phyloP scores from a whole-genome alignment of 1,140 invertebrate species.

The Bemisia tabaci region DNA sequence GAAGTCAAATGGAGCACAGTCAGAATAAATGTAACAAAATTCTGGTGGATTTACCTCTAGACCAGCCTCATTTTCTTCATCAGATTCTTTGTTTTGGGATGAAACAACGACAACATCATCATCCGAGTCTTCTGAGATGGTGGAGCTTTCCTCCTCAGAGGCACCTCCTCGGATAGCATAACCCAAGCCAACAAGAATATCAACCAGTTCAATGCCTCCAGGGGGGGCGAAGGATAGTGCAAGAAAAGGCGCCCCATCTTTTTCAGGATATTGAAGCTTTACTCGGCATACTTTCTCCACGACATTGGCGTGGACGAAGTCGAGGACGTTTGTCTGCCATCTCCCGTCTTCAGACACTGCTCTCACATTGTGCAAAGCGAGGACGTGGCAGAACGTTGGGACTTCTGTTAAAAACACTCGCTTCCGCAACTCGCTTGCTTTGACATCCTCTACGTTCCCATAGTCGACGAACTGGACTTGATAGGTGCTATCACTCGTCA shows the following conservation, averaged over 20 bases:
- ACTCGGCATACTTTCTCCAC: constrained; percentile 20
- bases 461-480: constrained; percentile 37
- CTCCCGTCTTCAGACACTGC: constrained; percentile 14
- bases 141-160: neutral
- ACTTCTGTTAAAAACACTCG: constrained; percentile 35
- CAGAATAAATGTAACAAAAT: too few species aligned
- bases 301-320: constrained; percentile 27
- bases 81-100: neutral
- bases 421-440: constrained; percentile 38
- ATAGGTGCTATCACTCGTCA: constrained; percentile 14
- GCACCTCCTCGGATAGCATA: constrained; percentile 2
- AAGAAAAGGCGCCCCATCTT: neutral
- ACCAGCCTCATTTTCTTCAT: neutral
- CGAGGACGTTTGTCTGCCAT: constrained; percentile 26
- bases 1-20: too few species aligned
- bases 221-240: constrained; percentile 13
- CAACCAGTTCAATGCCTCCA: constrained; percentile 9
- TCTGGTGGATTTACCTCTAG: too few species aligned
- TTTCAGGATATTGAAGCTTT: neutral
- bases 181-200: constrained; percentile 8
- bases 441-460: constrained; percentile 36
- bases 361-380: neutral
- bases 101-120: neutral
- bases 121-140: neutral
- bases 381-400: neutral